A percentile compares a stretch with the other conserved stretches of the same genome.
phyloP scores from a whole-genome alignment of 2,888 invertebrate genomes.

The Drosophila meridiana region DNA sequence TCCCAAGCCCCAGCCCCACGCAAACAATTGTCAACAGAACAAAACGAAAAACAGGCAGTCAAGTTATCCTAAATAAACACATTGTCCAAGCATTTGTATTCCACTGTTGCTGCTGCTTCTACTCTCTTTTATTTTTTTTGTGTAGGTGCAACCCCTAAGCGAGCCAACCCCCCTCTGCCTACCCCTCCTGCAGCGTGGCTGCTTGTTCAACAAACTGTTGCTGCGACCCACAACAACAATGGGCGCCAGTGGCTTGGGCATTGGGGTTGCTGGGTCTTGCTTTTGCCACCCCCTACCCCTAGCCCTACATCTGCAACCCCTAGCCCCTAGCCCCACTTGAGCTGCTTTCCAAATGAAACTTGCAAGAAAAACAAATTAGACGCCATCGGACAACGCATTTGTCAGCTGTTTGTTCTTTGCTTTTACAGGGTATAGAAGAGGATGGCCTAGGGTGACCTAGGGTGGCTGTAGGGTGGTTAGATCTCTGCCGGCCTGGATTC shows the following conservation, averaged over 20 bases:
- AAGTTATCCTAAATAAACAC: constrained; percentile 80
- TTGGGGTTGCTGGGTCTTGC: constrained; percentile 1
- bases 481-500: neutral
- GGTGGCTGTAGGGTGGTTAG: neutral
- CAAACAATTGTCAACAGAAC: constrained; percentile 67
- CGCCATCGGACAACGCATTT: constrained; percentile 74
- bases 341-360: constrained; percentile 77
- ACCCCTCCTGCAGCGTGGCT: constrained; percentile 5
- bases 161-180: neutral
- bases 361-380: constrained; percentile 78
- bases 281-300: neutral
- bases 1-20: neutral
- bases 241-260: neutral
- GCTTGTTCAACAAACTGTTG: constrained; percentile 67
- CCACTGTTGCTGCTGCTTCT: constrained; percentile 45
- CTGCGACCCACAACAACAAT: constrained; percentile 33
- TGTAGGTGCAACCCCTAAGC: constrained; percentile 8
- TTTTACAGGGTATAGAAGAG: neutral
- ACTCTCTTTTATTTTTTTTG: constrained; percentile 9
- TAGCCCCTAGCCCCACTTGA: constrained; percentile 1
- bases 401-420: constrained; percentile 64
- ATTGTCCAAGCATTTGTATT: constrained; percentile 60
- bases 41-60: constrained; percentile 52
- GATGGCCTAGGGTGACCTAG: neutral
- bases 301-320: neutral